Base-by-base conservation (phyloP, 2,888 invertebrate genomes). In the Thumatha senex region DNA sequence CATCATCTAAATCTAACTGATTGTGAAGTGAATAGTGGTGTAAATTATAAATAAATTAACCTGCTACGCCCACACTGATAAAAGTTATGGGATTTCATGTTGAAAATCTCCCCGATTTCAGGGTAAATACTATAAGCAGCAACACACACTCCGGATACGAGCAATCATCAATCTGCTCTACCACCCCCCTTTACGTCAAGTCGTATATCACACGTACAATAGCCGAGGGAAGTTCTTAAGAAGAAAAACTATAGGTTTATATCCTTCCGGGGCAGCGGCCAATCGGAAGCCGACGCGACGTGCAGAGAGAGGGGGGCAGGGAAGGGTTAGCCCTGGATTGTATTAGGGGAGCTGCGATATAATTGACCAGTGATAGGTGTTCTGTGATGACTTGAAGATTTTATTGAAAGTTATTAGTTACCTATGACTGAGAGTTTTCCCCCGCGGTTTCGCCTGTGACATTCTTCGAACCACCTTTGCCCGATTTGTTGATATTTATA, bases 171-270 rank as follows among this genome's bases (percentile, higher is more conserved):
- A 90, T 91, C 90, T 86, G 57, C 40, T 38, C 36, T 13, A 34
- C 45, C 14, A 38, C 56, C 75, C 80, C 78, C 81, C 78, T 76
- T 72, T 70, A 61, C 61, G 69, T 70, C 76, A 72, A 73, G 71
- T 78, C 82, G 84, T 90, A 90, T 89, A 90, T 90, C 90, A 90
- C 86, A 86, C 84, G 80, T 79, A 91, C 90, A 91, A 90, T 90
- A 84, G 82, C 80, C 86, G 83, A 65, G 83, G 90, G 91, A 90
- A 90, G 89, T 89, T 88, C 91, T 90, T 90, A 89, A 89, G 90
- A 89, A 91, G 90, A 91, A 89, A 91, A 91, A 91, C 91, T 91
- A 91, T 90, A 91, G 91, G 90, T 90, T 67, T 89, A 90, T 89
- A 89, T 91, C 91, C 91, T 90, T 91, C 91, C 90, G 83, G 86